Evolutionary conservation across 2,113 vertebrate genomes (phyloP), one percentile per base, ranked within the genome.

Genomic region (Anguilla rostrata): DNA sequence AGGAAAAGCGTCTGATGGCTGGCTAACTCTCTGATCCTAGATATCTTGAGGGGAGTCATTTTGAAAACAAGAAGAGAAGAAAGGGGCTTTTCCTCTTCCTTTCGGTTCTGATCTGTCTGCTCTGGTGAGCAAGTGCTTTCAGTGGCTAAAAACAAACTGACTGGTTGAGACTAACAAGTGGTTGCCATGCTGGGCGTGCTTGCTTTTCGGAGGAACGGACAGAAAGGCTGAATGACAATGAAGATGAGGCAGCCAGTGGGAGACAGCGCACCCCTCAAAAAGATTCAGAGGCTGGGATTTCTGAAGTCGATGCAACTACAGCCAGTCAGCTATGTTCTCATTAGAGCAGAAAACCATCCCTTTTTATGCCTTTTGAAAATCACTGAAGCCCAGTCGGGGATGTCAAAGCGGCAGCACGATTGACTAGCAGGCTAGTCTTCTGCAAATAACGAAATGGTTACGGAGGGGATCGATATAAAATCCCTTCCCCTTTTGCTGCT

Each of bases 201-300:
- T 90, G 91, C 91, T 90, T 89, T 92, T 90, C 39, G 87, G 90
- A 92, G 89, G 87, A 88, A 89, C 91, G 92, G 91, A 92, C 87
- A 90, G 92, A 93, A 92, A 94, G 92, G 92, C 87, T 89, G 94
- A 94, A 94, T 95, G 92, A 94, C 92, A 94, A 95, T 94, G 93
- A 94, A 93, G 88, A 90, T 87, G 90, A 91, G 92, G 53, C 90
- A 91, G 93, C 90, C 85, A 92, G 93, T 91, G 89, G 91, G 91
- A 91, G 90, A 90, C 90, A 83, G 87, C 80, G 78, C 79, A 75
- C 60, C 79, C 89, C 92, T 90, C 89, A 56, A 79, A 85, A 92
- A 80, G 89, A 91, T 87, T 87, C 88, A 87, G n/a, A 87, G 87
- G 86, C 85, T 39, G 91, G 89, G 60, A 79, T 79, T 81, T 89